phyloP scores from a whole-genome alignment of 2,797 vertebrate species.

The Phoebastria nigripes region DNA sequence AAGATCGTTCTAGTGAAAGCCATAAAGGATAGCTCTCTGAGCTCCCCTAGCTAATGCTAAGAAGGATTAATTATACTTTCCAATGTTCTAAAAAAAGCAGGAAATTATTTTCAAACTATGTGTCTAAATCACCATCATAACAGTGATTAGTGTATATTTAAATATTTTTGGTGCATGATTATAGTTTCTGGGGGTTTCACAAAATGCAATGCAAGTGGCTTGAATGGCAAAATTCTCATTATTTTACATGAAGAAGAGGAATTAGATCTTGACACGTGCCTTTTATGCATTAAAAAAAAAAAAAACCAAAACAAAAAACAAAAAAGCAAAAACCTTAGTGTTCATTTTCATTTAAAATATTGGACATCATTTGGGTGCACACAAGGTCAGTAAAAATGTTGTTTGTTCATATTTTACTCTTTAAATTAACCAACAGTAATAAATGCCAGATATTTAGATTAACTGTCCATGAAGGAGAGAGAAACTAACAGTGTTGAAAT shows the following conservation, averaged over 20 bases:
- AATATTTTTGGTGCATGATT: background rate
- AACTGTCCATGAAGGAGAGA: background rate
- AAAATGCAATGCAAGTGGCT: background rate
- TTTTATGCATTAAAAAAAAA: background rate
- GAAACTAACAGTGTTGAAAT: background rate
- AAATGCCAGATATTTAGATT: background rate
- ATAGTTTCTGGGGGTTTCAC: background rate
- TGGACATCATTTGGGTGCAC: background rate
- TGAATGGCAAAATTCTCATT: background rate
- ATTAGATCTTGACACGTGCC: background rate
- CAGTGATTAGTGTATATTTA: background rate
- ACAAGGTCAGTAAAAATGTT: background rate
- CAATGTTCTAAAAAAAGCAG: background rate
- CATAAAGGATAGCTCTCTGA: background rate
- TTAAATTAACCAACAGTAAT: background rate
- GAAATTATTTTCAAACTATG: background rate
- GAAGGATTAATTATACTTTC: constrained; percentile 17
- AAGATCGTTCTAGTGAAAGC: background rate
- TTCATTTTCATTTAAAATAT: background rate
- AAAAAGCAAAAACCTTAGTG: background rate
- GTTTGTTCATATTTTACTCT: background rate
- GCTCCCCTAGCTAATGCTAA: background rate
- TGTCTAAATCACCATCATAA: background rate
- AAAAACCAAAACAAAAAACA: no score
- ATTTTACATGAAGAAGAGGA: background rate